These are phyloP conservation scores for Megastigmus dorsalis DNA, from an alignment of 2,888 invertebrate genomes.

Conservation along the genomic window DNA sequence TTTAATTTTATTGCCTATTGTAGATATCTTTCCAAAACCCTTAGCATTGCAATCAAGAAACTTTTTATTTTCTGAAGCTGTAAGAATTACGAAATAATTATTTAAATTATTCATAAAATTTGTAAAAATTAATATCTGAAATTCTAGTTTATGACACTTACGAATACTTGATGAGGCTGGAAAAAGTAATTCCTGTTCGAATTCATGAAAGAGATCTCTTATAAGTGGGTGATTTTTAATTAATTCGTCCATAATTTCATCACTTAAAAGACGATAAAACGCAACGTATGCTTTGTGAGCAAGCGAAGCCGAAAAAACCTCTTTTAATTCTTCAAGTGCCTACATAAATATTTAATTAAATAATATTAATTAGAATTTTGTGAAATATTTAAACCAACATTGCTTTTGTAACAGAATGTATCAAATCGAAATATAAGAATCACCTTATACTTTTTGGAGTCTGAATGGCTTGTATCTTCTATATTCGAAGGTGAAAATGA, in stretches of 20 bases:
- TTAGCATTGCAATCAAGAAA: conserved; percentile 71
- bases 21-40: conserved; percentile 88
- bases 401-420: neutral
- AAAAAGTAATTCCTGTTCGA: conserved; percentile 77
- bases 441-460: conserved; percentile 69
- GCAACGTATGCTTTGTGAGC: conserved; percentile 88
- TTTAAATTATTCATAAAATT: neutral
- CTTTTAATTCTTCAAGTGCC: conserved; percentile 86
- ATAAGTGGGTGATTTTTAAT: conserved; percentile 87
- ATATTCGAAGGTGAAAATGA: conserved; percentile 78
- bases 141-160: conserved; percentile 41
- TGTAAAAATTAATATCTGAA: neutral
- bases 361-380: neutral
- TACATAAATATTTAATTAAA: conserved; percentile 60
- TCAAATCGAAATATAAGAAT: conserved; percentile 23
- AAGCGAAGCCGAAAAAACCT: conserved; percentile 89
- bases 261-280: conserved; percentile 84
- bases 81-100: conserved; percentile 11
- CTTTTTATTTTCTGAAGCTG: conserved; percentile 60
- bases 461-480: conserved; percentile 63
- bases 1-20: conserved; percentile 92
- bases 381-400: no score
- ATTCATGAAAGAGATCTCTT: conserved; percentile 84
- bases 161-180: conserved; percentile 56
- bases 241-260: conserved; percentile 82